Base-by-base conservation (phyloP, 2,888 invertebrate genomes). In the Galeopsomyia nigrocyanea region DNA sequence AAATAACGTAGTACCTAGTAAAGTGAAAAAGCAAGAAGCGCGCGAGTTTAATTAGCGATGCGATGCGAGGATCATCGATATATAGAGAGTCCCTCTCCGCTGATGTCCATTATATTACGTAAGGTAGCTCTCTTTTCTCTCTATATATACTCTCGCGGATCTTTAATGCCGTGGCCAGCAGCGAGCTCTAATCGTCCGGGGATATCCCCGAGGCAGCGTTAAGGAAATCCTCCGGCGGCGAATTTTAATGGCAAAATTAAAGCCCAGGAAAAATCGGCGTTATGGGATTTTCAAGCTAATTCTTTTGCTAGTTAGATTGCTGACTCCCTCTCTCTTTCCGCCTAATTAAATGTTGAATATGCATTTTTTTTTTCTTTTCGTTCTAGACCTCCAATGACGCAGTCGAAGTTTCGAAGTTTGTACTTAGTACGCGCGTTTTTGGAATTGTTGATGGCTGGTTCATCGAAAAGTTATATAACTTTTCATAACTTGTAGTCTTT, bases 221-320 rank as follows among this genome's bases (percentile, higher is more conserved):
- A n/a, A 31, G 50, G 9, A 39, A 39, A 14, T 60, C 67, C 13
- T 39, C 19, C 22, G 14, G 21, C 19, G 74, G 70, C 67, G 73
- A 75, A 75, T 75, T 75, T 75, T 72, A 75, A 75, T 75, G 64
- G 70, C 66, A 67, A 73, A 75, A 75, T 75, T 75, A 75, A 73
- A 61, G 39, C 16, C 16, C 14, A 51, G 62, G 61, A 60, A 68
- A 69, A 72, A 75, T 75, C 71, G 74, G 68, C 71, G 71, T 75
- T 75, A 75, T 71, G 74, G 74, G 74, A 75, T 66, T 75, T 71
- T 69, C 39, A 68, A 71, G 71, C 71, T 71, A 75, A 75, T 71
- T 75, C 66, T 51, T 62, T 19, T 50, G 57, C 17, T 22, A 22
- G 62, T 68, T 46, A 68, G 74, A 74, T 74, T 71, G 68, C 68